Conservation (phyloP, 2,797 vertebrate genomes). For the Pangasius krempfi region DNA sequence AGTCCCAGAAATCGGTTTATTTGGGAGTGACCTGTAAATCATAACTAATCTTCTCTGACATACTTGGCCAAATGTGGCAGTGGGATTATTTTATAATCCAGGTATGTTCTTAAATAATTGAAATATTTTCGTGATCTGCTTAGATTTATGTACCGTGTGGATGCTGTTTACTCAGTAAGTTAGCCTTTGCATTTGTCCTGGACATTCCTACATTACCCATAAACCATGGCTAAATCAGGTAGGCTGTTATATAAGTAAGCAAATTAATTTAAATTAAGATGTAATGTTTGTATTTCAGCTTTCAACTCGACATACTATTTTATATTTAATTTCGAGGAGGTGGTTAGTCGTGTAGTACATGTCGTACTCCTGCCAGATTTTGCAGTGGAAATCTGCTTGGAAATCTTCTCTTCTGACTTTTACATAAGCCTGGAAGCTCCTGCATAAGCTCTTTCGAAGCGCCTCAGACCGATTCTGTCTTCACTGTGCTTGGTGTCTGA, state of each 20-base stretch:
- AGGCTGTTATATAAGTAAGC: background rate
- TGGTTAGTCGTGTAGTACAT: background rate
- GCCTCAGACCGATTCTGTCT: background rate
- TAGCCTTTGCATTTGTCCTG: background rate
- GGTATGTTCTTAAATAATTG: background rate
- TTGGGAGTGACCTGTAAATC: background rate
- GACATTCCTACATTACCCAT: constrained; percentile 14
- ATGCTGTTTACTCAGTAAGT: background rate
- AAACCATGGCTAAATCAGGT: constrained; percentile 38
- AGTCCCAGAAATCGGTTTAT: background rate
- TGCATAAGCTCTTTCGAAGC: too few relatives aligned
- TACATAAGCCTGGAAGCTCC: background rate
- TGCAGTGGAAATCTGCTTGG: background rate
- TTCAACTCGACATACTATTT: background rate
- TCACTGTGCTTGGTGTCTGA: background rate
- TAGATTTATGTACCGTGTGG: background rate
- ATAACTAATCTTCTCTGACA: background rate
- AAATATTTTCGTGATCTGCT: background rate
- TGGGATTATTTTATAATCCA: background rate
- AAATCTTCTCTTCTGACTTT: background rate
- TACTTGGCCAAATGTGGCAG: background rate
- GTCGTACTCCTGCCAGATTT: background rate
- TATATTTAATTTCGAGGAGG: background rate
- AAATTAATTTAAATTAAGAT: too few relatives aligned
- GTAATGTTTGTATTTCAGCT: background rate